These are phyloP conservation scores for Nannoperca australis DNA, from an alignment of 2,797 vertebrate genomes.

Conservation along the genomic window DNA sequence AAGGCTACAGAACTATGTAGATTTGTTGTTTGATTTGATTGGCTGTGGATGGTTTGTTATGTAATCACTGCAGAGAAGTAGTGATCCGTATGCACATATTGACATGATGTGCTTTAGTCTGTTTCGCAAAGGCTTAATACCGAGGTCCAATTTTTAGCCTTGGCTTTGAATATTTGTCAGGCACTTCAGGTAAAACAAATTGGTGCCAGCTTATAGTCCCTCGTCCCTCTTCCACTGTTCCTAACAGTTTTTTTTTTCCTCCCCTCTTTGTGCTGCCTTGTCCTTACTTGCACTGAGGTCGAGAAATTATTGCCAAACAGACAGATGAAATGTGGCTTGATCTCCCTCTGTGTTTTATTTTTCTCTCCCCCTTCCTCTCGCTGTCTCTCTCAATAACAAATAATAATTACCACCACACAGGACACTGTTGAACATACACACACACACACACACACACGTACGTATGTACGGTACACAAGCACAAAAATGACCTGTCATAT, in stretches of 20 bases:
- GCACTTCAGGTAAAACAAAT: slow-evolving; percentile 41
- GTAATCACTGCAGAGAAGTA: slow-evolving; percentile 23
- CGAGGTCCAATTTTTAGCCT: slow-evolving; percentile 35
- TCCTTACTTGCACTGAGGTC: slow-evolving; percentile 38
- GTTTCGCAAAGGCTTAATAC: slow-evolving; percentile 37
- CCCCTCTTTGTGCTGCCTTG: slow-evolving; percentile 10
- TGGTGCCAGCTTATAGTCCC: slow-evolving; percentile 18
- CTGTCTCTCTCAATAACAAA: slow-evolving; percentile 48
- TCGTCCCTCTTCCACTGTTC: slow-evolving; percentile 3
- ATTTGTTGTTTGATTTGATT: slow-evolving; percentile 27
- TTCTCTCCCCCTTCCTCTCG: not conserved
- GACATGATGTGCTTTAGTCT: slow-evolving; percentile 34
- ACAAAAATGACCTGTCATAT: slow-evolving; percentile 58
- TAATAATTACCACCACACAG: slow-evolving; percentile 53
- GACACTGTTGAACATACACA: slow-evolving; percentile 36
- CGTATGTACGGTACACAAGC: not conserved
- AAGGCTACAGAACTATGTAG: slow-evolving; percentile 14
- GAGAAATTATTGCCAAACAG: slow-evolving; percentile 46
- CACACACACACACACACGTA: slow-evolving; percentile 8
- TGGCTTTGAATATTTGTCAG: slow-evolving; percentile 54
- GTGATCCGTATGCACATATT: slow-evolving; percentile 45
- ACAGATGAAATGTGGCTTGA: slow-evolving; percentile 46
- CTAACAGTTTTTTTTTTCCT: not conserved
- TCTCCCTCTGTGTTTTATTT: slow-evolving; percentile 5
- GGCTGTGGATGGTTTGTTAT: slow-evolving; percentile 36